phyloP scores from a whole-genome alignment of 1,140 invertebrate species.

The Drosophila murphyi region DNA sequence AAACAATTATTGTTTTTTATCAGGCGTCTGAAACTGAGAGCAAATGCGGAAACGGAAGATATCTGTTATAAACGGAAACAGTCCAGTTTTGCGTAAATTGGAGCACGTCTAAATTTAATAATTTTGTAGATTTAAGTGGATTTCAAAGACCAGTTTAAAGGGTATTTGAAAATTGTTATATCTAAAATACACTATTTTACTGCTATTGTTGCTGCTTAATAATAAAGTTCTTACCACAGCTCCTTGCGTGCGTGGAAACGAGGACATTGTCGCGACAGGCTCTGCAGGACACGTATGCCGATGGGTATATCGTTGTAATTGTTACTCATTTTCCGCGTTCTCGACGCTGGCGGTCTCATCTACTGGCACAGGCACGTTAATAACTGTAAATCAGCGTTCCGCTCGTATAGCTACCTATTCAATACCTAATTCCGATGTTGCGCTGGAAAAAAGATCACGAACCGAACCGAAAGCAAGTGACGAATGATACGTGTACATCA shows the following conservation, averaged over 20 bases:
- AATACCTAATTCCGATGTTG: constrained; percentile 9
- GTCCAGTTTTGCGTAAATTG: too few relatives aligned
- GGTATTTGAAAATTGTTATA: too few relatives aligned
- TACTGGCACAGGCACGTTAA: constrained; percentile 42
- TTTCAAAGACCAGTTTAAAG: too few relatives aligned
- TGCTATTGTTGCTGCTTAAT: too few relatives aligned
- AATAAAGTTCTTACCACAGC: constrained; percentile 56
- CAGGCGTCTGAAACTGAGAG: too few relatives aligned
- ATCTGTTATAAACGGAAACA: too few relatives aligned
- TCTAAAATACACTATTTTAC: not conserved
- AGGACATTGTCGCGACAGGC: constrained; percentile 65
- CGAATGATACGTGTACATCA: constrained; percentile 44
- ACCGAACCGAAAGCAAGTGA: not conserved
- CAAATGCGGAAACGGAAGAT: too few relatives aligned
- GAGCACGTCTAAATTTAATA: too few relatives aligned
- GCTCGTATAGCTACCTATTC: constrained; percentile 17
- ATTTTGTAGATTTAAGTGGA: too few relatives aligned
- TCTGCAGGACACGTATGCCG: constrained; percentile 67
- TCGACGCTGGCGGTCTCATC: constrained; percentile 61
- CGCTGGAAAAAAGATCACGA: not conserved
- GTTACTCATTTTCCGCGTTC: constrained; percentile 81
- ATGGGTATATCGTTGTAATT: constrained; percentile 80
- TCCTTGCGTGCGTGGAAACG: constrained; percentile 69
- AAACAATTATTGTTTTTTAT: too few relatives aligned
- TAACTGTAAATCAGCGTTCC: too few relatives aligned